These are phyloP conservation scores for Craniophora ligustri DNA, from an alignment of 2,888 invertebrate species.

Conservation along the genomic window DNA sequence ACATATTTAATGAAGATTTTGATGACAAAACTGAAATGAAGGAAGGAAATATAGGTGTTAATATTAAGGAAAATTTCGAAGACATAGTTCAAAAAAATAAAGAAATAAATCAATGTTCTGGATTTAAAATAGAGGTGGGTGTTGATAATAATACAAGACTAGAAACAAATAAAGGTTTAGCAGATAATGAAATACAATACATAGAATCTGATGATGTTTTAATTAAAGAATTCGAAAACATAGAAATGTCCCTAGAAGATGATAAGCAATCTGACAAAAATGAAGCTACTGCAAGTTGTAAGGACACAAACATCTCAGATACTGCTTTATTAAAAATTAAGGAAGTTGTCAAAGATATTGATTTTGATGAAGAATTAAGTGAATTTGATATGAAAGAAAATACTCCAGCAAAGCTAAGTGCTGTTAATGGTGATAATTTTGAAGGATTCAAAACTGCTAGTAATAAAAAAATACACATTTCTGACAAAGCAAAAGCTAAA, in stretches of 20 bases:
- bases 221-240: slow-evolving; percentile 65
- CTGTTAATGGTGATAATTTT: neutral
- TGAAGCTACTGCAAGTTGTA: slow-evolving; percentile 58
- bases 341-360: slow-evolving; percentile 56
- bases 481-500: slow-evolving; percentile 62
- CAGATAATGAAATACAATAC: slow-evolving; percentile 47
- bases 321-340: slow-evolving; percentile 62
- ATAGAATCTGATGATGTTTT: slow-evolving; percentile 58
- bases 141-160: neutral
- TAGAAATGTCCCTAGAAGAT: slow-evolving; percentile 61
- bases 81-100: neutral
- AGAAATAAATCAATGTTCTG: neutral
- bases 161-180: slow-evolving; percentile 13
- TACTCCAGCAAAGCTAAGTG: neutral
- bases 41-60: neutral
- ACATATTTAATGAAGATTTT: slow-evolving; percentile 34
- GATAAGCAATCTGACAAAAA: slow-evolving; percentile 22
- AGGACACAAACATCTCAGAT: slow-evolving; percentile 60
- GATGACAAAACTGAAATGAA: slow-evolving; percentile 13
- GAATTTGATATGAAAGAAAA: neutral
- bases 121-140: neutral
- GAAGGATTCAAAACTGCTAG: slow-evolving; percentile 63
- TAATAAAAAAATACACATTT: slow-evolving; percentile 71
- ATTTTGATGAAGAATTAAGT: slow-evolving; percentile 28
- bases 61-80: neutral